Evolutionary conservation across 2,113 vertebrate species (phyloP).

Genomic region (Ia io): DNA sequence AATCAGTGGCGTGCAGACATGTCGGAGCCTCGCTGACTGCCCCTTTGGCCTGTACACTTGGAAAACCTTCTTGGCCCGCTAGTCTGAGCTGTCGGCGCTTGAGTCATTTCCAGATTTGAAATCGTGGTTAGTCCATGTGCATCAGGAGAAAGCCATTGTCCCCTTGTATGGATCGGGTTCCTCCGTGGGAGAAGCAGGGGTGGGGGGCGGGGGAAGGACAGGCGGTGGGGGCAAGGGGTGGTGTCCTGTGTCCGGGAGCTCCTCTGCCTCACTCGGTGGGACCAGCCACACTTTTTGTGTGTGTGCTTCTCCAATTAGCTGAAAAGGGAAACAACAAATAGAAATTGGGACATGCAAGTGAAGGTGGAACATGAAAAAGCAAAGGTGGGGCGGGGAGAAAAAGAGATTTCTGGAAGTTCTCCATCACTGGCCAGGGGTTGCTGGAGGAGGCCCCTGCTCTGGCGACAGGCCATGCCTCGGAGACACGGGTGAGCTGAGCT

Average conservation of each 20-base stretch:
- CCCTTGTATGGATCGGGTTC: neutral
- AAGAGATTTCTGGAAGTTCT: neutral
- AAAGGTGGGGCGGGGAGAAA: neutral
- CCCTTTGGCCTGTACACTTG: neutral
- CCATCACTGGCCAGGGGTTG: neutral
- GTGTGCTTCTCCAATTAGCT: neutral
- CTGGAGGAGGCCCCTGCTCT: neutral
- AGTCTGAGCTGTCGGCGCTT: neutral
- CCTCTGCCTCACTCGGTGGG: neutral
- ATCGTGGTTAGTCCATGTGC: neutral
- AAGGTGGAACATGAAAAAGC: neutral
- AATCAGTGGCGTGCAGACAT: neutral
- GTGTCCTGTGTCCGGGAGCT: neutral
- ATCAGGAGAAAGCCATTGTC: neutral
- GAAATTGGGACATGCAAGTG: neutral
- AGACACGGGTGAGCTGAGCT: slow-evolving; percentile 8
- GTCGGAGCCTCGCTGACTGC: neutral
- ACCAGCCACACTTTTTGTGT: neutral
- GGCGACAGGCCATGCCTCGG: neutral
- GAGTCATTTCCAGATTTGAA: neutral
- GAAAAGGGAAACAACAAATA: neutral
- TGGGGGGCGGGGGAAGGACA: rapidly evolving
- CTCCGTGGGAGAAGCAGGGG: neutral
- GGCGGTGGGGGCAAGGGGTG: neutral
- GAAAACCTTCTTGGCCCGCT: neutral